Base-by-base conservation (phyloP, 1,140 invertebrate species). In the Zaprionus camerounensis region DNA sequence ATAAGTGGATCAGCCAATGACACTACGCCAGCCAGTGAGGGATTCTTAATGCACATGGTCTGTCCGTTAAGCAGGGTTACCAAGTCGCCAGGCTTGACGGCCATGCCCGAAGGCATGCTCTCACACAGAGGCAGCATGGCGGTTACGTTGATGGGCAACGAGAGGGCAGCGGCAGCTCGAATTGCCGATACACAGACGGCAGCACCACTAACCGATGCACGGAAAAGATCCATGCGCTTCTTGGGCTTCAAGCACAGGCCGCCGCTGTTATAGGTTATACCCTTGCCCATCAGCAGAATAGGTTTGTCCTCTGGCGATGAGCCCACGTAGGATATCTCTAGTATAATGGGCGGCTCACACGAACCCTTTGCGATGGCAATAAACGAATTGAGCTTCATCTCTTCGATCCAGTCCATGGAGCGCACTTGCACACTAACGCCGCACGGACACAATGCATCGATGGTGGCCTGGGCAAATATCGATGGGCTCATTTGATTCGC, bases 401-500 rank as follows among this genome's bases (percentile, higher is more conserved):
- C 46, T 38, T 92, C 91, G n/a, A 92, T 92, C 91, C 91, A 92
- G 12, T 92, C 91, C 80, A 92, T 94, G 71, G 96, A 95, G 5
- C 95, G 95, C 36, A 96, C 93, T 67, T 95, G 92, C 5, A 97
- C 95, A 1, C 94, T 93, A 2, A 97, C 94, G 5, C 93, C 93
- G 57, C 93, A 94, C 0, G 94, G 93, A 26, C 93, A 94, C 7
- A 94, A 69, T 4, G 93, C 92, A 79, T 94, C 94, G 0, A 94
- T 93, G 53, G 94, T 92, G 9, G 91, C 78, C 76, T 97, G 93
- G 6, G 96, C 95, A 93, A 98, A 99, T 62, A 95, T 95, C 0
- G 96, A 96, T 1, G 98, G 98, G 6, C 97, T 98, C 94, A 98
- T 95, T 65, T 95, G 91, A 93, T 99, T 99, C 0, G 97, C 95